A percentile compares a stretch with the other conserved stretches of the same genome.
Conservation (phyloP, 2,797 vertebrate species). For the Rallus crepitans region DNA sequence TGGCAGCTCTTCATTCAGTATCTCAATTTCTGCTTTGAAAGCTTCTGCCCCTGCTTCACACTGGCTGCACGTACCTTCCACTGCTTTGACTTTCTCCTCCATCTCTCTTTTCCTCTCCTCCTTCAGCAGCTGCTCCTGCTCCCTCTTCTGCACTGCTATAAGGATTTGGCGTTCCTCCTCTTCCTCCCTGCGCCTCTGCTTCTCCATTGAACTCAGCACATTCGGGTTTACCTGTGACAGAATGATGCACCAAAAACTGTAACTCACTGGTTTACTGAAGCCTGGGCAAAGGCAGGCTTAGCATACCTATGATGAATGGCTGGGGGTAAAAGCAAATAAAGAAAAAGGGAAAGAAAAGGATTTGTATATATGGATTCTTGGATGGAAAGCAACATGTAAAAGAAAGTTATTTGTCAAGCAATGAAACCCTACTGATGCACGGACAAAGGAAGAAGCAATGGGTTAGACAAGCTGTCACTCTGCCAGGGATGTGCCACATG, state of each 20-base stretch:
- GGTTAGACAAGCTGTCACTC: conserved; percentile 42
- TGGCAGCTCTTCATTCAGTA: not conserved
- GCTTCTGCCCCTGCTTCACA: not conserved
- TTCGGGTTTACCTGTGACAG: conserved; percentile 79
- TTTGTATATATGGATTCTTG: not conserved
- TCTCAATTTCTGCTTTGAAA: not conserved
- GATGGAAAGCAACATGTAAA: conserved; percentile 33
- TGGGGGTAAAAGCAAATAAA: not conserved
- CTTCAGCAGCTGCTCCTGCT: conserved; percentile 91
- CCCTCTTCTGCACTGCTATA: conserved; percentile 91
- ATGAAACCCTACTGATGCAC: conserved; percentile 6
- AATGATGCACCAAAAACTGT: not conserved
- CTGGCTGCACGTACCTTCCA: conserved; percentile 85
- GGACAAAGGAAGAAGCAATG: not conserved
- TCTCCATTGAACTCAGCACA: conserved; percentile 81
- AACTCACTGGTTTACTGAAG: not conserved
- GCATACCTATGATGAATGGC: not conserved
- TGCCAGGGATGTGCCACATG: rapidly evolving
- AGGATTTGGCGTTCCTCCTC: conserved; percentile 92
- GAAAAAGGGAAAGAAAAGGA: rapidly evolving
- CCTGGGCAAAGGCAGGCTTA: not conserved
- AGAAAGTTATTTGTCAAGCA: conserved; percentile 40
- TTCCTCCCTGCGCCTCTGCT: conserved; percentile 88
- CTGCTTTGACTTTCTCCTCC: conserved; percentile 92
- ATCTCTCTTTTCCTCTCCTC: conserved; percentile 92